A percentile compares a stretch with the other conserved stretches of the same genome.
These are phyloP conservation scores for Beroe forskalii DNA, from an alignment of 37 sponge, comb jelly and placozoan species.

Conservation along the genomic window DNA sequence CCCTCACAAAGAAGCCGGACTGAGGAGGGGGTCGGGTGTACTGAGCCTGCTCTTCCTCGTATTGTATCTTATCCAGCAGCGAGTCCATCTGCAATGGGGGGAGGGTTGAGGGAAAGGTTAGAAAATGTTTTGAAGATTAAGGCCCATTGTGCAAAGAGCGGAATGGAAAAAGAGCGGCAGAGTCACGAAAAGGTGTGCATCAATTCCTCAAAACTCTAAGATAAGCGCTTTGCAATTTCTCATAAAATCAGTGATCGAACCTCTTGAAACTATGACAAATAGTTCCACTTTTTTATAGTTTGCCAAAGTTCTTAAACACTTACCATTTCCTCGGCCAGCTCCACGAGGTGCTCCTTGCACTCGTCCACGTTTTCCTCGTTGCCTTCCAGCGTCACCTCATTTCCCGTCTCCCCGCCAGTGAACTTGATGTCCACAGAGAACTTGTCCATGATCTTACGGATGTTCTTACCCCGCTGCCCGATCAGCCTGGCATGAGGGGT, in stretches of 20 bases:
- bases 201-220: no score
- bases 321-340: constrained; percentile 80
- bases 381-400: constrained; percentile 74
- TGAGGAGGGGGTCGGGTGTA: not conserved
- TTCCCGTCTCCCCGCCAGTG: constrained; percentile 76
- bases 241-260: no score
- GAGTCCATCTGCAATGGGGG: constrained; percentile 1
- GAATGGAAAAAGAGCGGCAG: not conserved
- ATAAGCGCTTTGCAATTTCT: no score
- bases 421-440: constrained; percentile 81
- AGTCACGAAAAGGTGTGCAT: no score
- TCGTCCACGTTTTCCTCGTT: constrained; percentile 87
- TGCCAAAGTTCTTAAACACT: no score
- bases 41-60: not conserved
- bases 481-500: constrained; percentile 76
- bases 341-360: constrained; percentile 79
- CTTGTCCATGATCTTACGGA: constrained; percentile 86
- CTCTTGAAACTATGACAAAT: no score
- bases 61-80: not conserved
- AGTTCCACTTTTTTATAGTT: no score
- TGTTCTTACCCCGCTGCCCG: constrained; percentile 77
- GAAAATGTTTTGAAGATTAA: no score
- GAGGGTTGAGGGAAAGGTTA: no score
- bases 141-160: not conserved
- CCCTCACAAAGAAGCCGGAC: constrained; percentile 5